phyloP scores from a whole-genome alignment of 2,888 invertebrate genomes.

The Macaria notata region DNA sequence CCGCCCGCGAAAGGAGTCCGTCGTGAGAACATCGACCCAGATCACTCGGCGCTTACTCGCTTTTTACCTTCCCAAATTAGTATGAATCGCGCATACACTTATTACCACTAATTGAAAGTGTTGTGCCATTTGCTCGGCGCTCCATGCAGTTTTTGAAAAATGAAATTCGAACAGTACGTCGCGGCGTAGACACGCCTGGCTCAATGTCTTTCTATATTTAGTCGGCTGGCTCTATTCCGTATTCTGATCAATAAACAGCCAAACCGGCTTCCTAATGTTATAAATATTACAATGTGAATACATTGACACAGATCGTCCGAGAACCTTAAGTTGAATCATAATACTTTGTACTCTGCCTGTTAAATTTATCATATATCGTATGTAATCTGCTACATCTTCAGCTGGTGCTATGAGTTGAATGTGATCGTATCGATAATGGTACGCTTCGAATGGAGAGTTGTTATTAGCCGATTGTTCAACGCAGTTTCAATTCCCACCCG shows the following conservation, averaged over 20 bases:
- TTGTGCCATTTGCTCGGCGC: slow-evolving; percentile 46
- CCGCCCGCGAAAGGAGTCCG: slow-evolving; percentile 65
- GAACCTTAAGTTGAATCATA: too few species aligned
- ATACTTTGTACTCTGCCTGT: too few species aligned
- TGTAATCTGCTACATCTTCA: too few species aligned
- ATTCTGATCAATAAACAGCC: slow-evolving; percentile 9
- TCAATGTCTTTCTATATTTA: slow-evolving; percentile 3
- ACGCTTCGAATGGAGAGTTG: slow-evolving; percentile 49
- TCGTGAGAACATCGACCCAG: slow-evolving; percentile 62
- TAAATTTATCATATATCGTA: too few species aligned
- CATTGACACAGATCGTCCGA: slow-evolving; percentile 3
- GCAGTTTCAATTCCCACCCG: slow-evolving; percentile 58
- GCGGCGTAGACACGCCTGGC: slow-evolving; percentile 16
- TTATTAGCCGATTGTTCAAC: slow-evolving; percentile 56
- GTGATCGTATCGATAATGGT: slow-evolving; percentile 47
- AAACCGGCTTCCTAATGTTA: slow-evolving; percentile 4
- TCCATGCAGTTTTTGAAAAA: slow-evolving; percentile 13
- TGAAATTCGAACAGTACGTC: background rate
- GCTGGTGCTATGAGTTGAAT: slow-evolving; percentile 25
- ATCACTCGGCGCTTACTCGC: slow-evolving; percentile 56
- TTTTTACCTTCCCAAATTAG: slow-evolving; percentile 60
- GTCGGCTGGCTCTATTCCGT: slow-evolving; percentile 4
- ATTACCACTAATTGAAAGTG: slow-evolving; percentile 49
- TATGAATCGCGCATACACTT: slow-evolving; percentile 42
- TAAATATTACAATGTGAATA: slow-evolving; percentile 5